Percentiles rank a stretch among this genome's conserved stretches.
Conservation (phyloP, 2,113 vertebrate species). For the Chaetops frenatus region DNA sequence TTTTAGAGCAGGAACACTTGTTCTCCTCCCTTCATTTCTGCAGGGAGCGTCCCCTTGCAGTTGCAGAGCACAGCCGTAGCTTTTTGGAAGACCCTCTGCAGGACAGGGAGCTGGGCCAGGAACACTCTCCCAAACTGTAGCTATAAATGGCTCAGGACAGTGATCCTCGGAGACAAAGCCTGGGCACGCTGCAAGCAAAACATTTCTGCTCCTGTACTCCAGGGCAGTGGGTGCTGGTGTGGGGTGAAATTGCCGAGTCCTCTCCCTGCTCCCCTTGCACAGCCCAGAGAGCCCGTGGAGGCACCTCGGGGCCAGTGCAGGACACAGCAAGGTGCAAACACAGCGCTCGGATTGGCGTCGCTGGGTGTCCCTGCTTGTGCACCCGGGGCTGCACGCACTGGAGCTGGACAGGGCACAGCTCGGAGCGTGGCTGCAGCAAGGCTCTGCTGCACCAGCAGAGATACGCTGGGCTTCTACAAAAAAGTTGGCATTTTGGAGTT, state of each 20-base stretch:
- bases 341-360: fast-evolving
- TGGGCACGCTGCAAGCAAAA: background rate
- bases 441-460: background rate
- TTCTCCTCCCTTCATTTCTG: background rate
- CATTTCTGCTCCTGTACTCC: background rate
- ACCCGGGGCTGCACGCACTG: fast-evolving
- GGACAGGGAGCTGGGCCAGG: background rate
- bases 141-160: slow-evolving; percentile 53
- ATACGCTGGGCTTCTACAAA: background rate
- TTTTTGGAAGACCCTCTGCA: background rate
- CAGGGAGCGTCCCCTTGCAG: background rate
- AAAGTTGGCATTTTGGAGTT: background rate
- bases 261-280: background rate
- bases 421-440: fast-evolving
- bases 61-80: background rate
- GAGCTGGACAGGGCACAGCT: fast-evolving
- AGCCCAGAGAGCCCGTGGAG: background rate
- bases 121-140: background rate
- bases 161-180: slow-evolving; percentile 22
- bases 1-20: background rate
- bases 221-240: background rate
- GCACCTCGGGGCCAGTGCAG: background rate
- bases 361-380: background rate
- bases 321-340: background rate
- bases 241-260: background rate